Evolutionary conservation across 1,140 invertebrate genomes (phyloP), one percentile per base, ranked within the genome.

Genomic region (Hylyphantes graminicola): DNA sequence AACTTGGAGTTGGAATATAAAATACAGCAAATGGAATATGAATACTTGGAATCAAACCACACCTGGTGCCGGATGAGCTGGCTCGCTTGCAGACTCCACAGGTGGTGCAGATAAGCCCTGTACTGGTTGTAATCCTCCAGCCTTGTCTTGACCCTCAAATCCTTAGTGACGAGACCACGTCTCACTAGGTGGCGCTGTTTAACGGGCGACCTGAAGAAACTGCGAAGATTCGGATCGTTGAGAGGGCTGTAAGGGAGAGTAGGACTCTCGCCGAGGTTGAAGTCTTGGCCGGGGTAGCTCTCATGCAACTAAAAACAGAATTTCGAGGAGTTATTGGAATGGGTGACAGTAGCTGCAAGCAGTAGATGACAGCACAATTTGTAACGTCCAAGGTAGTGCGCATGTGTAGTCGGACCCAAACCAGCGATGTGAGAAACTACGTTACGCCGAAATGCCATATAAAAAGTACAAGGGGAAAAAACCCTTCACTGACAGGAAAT

Each of bases 171-270:
- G 8, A 78, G 63, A 15, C 76, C 76, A 17, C 19, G 65, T 12
- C 35, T 19, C 2, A 78, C 17, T 8, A 78, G 51, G 4, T 55
- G 9, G 50, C 61, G 51, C n/a, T 55, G 67, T 15, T 51, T 51
- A 2, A 15, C 48, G 10, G 65, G 17, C 4, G 65, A n/a, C 6
- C 48, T 63, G 65, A 86, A 86, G 50, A 72, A 84, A 13, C 35
- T 12, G 0, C 63, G 55, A 19, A 86, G 21, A 59, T 86, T 64
- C 13, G 85, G 85, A 63, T 86, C 85, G 15, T 79, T 15, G 9
- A 86, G 7, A 51, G 79, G 63, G 48, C 78, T 78, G 63, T 86
- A 86, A 13, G 55, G 11, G 1, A 8, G 76, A 65, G 10, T 8
- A 12, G 76, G 61, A 13, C n/a, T 15, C 54, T 17, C 10, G 61